Percentiles rank a stretch among this genome's conserved stretches.
Conservation (phyloP, 2,113 vertebrate species). For the Potamarius usumacintae region DNA sequence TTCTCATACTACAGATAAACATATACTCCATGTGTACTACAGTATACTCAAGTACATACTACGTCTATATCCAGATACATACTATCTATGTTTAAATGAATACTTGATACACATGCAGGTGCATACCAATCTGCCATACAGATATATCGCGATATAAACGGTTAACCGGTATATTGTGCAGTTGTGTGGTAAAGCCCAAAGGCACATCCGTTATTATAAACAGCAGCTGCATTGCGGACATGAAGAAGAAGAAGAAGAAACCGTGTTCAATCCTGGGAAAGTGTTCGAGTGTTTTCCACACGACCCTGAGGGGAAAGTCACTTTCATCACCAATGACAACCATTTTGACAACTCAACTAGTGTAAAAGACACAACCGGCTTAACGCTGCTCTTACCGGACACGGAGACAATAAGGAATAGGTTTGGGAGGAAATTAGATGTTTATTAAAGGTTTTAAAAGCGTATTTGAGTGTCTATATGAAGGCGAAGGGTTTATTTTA, state of each 20-base stretch:
- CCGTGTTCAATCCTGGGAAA: not conserved
- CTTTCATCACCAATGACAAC: slow-evolving; percentile 17
- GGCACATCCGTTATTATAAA: slow-evolving; percentile 10
- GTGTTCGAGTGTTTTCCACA: too few relatives aligned
- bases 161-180: not conserved
- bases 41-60: too few relatives aligned
- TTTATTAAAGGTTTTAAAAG: not conserved
- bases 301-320: not conserved
- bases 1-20: too few relatives aligned
- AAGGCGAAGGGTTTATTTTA: not conserved
- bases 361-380: not conserved
- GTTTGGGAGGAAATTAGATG: not conserved
- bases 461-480: not conserved
- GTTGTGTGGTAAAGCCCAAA: not conserved
- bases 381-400: not conserved
- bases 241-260: too few relatives aligned
- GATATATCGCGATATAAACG: not conserved
- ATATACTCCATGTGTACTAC: too few relatives aligned
- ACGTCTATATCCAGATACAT: too few relatives aligned
- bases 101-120: too few relatives aligned
- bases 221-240: slow-evolving; percentile 80
- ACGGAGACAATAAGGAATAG: not conserved
- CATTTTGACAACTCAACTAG: slow-evolving; percentile 15
- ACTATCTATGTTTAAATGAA: too few relatives aligned
- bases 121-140: too few relatives aligned